Evolutionary conservation across 2,797 vertebrate species (phyloP).

Genomic region (Parauchenoglanis punctatus): DNA sequence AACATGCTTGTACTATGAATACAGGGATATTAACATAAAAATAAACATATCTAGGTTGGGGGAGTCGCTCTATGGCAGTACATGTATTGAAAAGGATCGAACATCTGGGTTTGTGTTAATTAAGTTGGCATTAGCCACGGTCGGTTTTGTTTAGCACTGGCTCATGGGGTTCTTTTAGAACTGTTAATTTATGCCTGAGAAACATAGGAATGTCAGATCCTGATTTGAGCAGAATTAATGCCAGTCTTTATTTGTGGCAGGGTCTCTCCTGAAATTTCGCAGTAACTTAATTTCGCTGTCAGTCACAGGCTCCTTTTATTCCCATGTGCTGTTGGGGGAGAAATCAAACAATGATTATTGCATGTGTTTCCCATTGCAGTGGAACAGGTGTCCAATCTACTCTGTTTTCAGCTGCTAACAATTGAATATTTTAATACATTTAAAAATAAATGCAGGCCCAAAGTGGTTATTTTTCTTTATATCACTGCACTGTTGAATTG

Average conservation of each 20-base stretch:
- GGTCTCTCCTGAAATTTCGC: constrained; percentile 63
- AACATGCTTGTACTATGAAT: constrained; percentile 60
- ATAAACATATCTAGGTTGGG: constrained; percentile 54
- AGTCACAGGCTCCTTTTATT: constrained; percentile 68
- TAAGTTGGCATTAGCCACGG: constrained; percentile 76
- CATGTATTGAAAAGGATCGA: constrained; percentile 59
- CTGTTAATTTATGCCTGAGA: constrained; percentile 68
- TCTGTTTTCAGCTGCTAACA: constrained; percentile 4
- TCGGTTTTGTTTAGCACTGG: constrained; percentile 67
- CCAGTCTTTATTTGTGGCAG: constrained; percentile 60
- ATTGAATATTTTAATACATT: constrained; percentile 29
- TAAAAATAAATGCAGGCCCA: not conserved
- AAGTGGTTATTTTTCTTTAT: not conserved
- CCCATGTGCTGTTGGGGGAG: constrained; percentile 59
- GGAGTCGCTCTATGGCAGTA: constrained; percentile 65
- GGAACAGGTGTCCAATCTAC: constrained; percentile 60
- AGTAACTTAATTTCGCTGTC: constrained; percentile 75
- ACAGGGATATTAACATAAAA: constrained; percentile 61
- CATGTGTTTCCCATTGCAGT: constrained; percentile 40
- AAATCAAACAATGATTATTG: constrained; percentile 53
- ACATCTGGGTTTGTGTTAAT: constrained; percentile 79
- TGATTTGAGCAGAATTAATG: constrained; percentile 70
- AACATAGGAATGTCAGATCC: constrained; percentile 63
- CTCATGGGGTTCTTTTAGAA: constrained; percentile 66
- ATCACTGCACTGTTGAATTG: not conserved